These are phyloP conservation scores for Petrolisthes cinctipes DNA, from an alignment of 2,888 invertebrate species.

Conservation along the genomic window DNA sequence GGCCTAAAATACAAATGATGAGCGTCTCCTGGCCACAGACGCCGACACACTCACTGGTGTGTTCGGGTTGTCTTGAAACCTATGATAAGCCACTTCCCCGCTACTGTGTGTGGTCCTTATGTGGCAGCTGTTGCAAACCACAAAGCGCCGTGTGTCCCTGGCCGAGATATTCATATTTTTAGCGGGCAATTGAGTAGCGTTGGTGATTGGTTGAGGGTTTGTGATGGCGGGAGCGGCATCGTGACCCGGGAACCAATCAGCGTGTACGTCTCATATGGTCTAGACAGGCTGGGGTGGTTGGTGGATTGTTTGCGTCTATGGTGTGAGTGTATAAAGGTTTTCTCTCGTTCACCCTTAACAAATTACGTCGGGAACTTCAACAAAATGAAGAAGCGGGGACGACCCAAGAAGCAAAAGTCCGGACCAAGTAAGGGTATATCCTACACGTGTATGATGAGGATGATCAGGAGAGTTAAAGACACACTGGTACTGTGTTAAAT, in stretches of 20 bases:
- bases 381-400: conserved; percentile 50
- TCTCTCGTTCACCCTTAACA: conserved; percentile 31
- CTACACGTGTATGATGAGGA: not conserved
- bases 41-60: no score
- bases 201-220: conserved; percentile 21
- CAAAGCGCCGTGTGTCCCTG: no score
- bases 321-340: conserved; percentile 37
- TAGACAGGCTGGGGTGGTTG: not conserved
- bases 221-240: conserved; percentile 31
- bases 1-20: no score
- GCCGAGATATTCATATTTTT: not conserved
- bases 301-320: conserved; percentile 41
- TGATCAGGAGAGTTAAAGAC: not conserved
- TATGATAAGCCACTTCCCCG: no score
- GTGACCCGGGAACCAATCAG: conserved; percentile 24
- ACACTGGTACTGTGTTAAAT: not conserved
- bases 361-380: conserved; percentile 55
- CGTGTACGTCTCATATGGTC: conserved; percentile 1
- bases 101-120: no score
- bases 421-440: conserved; percentile 42
- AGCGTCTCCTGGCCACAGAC: no score
- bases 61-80: no score
- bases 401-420: conserved; percentile 49
- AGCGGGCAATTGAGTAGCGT: not conserved
- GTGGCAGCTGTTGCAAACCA: no score